Evolutionary conservation across 2,888 invertebrate genomes (phyloP).

Genomic region (Aplocera efformata): DNA sequence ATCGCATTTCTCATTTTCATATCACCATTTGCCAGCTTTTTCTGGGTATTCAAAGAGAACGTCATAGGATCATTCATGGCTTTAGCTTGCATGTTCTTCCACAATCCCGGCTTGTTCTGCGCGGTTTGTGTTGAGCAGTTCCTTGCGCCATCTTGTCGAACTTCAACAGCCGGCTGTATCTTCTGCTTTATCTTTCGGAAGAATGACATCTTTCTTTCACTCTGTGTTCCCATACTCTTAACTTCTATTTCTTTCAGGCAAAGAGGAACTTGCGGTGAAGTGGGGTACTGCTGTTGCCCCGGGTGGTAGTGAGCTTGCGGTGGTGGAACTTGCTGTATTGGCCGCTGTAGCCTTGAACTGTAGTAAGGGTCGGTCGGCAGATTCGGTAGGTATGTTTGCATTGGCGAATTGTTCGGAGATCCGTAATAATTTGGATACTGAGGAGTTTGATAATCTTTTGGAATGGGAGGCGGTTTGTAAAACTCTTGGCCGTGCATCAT

Average conservation of each 20-base stretch:
- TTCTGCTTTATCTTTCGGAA: constrained; percentile 55
- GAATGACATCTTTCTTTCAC: constrained; percentile 57
- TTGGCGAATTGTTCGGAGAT: constrained; percentile 25
- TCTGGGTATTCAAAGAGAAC: constrained; percentile 49
- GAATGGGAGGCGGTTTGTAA: constrained; percentile 42
- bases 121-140: constrained; percentile 40
- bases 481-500: constrained; percentile 57
- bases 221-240: constrained; percentile 65
- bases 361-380: constrained; percentile 12
- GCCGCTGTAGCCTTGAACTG: constrained; percentile 11
- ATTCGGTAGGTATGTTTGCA: constrained; percentile 1
- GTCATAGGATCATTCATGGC: constrained; percentile 37
- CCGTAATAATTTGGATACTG: constrained; percentile 11
- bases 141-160: constrained; percentile 24
- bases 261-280: constrained; percentile 50
- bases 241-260: constrained; percentile 71
- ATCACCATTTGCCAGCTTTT: constrained; percentile 52
- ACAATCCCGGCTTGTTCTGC: constrained; percentile 36
- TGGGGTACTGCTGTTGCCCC: constrained; percentile 23
- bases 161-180: constrained; percentile 31
- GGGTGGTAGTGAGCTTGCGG: constrained; percentile 16
- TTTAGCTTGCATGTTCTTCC: constrained; percentile 50
- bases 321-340: constrained; percentile 1
- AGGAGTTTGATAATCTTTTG: constrained; percentile 23
- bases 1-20: constrained; percentile 55